A percentile compares a stretch with the other conserved stretches of the same genome.
Conservation (phyloP, 2,888 invertebrate genomes). For the Pandemis heparana region DNA sequence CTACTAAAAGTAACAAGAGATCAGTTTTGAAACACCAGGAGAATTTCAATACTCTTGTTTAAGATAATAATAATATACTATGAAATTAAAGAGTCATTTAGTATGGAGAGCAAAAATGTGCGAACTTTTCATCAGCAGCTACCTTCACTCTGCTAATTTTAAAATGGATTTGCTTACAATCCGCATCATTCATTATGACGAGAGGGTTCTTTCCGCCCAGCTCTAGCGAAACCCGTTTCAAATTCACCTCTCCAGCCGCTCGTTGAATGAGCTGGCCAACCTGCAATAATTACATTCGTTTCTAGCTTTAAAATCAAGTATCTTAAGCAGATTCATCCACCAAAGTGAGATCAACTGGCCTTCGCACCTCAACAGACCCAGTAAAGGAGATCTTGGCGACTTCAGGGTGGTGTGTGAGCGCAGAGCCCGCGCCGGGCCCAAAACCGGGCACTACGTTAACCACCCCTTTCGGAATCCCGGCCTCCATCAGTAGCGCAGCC, state of each 20-base stretch:
- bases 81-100: too few relatives aligned
- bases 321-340: too few relatives aligned
- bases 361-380: slow-evolving; percentile 66
- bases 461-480: slow-evolving; percentile 96
- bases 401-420: slow-evolving; percentile 89
- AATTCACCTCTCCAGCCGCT: slow-evolving; percentile 89
- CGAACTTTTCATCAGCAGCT: background rate
- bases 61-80: background rate
- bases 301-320: too few relatives aligned
- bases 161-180: slow-evolving; percentile 78
- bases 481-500: slow-evolving; percentile 92
- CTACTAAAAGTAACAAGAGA: slow-evolving; percentile 3
- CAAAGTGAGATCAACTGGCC: too few relatives aligned
- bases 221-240: slow-evolving; percentile 91
- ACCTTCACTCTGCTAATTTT: background rate
- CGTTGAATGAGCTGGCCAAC: slow-evolving; percentile 49
- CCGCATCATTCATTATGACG: slow-evolving; percentile 90
- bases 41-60: background rate
- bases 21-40: background rate
- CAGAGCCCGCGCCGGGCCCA: slow-evolving; percentile 91
- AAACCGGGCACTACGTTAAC: slow-evolving; percentile 95
- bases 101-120: background rate
- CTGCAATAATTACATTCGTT: background rate
- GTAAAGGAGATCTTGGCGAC: slow-evolving; percentile 95
- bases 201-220: slow-evolving; percentile 93